Evolutionary conservation across 1,140 invertebrate genomes (phyloP).

Genomic region (Calephelis nemesis): DNA sequence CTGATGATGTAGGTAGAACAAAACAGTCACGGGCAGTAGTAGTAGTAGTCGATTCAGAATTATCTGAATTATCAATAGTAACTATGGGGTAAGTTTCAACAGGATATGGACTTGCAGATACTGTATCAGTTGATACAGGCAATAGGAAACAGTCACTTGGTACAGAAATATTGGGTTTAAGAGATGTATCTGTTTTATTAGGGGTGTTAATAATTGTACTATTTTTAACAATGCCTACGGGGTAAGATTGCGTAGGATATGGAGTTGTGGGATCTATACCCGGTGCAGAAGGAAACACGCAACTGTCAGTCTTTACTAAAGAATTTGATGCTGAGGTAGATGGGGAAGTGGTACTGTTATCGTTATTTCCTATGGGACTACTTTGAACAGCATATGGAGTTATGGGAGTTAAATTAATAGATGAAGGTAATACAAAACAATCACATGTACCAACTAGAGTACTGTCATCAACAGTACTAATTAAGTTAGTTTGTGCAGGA

Average conservation of each 20-base stretch:
- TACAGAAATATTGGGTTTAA: too few species aligned
- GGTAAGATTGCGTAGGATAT: background rate
- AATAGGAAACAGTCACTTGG: too few species aligned
- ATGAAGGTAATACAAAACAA: background rate
- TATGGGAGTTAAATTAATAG: background rate
- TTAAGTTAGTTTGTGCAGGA: background rate
- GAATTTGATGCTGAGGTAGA: background rate
- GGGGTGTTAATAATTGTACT: background rate
- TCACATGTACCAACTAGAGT: background rate
- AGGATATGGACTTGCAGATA: too few species aligned
- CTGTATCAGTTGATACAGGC: too few species aligned
- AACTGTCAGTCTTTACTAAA: background rate
- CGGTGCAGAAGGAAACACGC: background rate
- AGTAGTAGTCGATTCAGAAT: background rate
- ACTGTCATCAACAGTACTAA: background rate
- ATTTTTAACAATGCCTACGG: background rate
- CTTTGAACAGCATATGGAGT: background rate
- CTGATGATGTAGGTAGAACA: background rate
- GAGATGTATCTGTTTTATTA: background rate
- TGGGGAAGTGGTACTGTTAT: background rate
- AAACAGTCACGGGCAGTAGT: background rate
- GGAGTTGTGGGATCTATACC: background rate
- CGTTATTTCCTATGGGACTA: background rate
- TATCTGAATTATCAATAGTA: too few species aligned
- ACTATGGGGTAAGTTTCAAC: too few species aligned